Conservation (phyloP, 2,888 invertebrate genomes). For the Stenurella melanura region DNA sequence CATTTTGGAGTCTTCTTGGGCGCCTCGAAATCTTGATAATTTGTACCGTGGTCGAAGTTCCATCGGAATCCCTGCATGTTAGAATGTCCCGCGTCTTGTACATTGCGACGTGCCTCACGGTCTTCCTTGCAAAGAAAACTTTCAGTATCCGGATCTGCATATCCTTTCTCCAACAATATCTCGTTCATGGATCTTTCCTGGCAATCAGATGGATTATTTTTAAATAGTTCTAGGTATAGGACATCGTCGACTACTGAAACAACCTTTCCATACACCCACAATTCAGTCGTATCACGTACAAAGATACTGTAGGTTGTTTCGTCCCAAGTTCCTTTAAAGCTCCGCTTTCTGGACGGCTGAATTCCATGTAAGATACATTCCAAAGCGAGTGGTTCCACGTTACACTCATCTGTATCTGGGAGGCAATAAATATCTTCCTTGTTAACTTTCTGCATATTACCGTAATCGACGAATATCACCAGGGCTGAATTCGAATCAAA, state of each 20-base stretch:
- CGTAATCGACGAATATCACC: conserved; percentile 87
- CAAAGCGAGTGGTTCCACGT: conserved; percentile 79
- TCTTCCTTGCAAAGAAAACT: conserved; percentile 80
- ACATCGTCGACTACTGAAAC: conserved; percentile 88
- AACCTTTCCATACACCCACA: conserved; percentile 74
- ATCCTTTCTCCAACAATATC: conserved; percentile 77
- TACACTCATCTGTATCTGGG: conserved; percentile 58
- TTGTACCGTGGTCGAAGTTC: conserved; percentile 59
- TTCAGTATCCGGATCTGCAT: conserved; percentile 83
- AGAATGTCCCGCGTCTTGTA: conserved; percentile 58
- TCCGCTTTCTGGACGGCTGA: conserved; percentile 80
- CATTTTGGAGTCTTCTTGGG: conserved; percentile 57
- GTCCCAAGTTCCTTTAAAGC: conserved; percentile 80
- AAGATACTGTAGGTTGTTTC: conserved; percentile 75
- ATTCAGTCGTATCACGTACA: conserved; percentile 60
- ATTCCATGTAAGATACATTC: conserved; percentile 83
- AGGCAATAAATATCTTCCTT: conserved; percentile 73
- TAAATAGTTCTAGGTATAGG: conserved; percentile 80
- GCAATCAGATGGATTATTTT: conserved; percentile 43
- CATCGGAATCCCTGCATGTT: conserved; percentile 52
- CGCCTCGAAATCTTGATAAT: conserved; percentile 68
- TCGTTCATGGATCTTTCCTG: conserved; percentile 75
- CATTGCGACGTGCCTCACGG: conserved; percentile 57
- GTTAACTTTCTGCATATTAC: conserved; percentile 76
- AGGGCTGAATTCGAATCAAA: conserved; percentile 45